A percentile compares a stretch with the other conserved stretches of the same genome.
Conservation (phyloP, 2,888 invertebrate species). For the Cheilosia urbana region DNA sequence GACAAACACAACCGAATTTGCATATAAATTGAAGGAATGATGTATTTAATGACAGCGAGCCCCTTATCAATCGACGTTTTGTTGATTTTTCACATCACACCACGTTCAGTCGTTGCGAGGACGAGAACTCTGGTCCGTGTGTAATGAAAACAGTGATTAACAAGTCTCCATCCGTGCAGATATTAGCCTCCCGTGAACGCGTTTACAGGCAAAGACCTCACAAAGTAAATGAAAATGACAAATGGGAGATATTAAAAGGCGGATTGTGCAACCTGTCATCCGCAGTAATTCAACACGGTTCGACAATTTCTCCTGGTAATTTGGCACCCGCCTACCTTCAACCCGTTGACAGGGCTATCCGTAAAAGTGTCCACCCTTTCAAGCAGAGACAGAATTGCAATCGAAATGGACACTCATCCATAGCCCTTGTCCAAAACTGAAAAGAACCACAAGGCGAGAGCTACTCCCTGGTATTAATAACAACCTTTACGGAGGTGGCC, state of each 20-base stretch:
- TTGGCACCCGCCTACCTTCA: background rate
- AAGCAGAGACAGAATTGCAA: constrained; percentile 1
- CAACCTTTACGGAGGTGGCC: constrained; percentile 29
- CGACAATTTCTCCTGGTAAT: constrained; percentile 39
- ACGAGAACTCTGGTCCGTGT: constrained; percentile 19
- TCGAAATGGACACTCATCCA: constrained; percentile 35
- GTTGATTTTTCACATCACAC: constrained; percentile 13
- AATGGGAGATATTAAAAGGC: constrained; percentile 32
- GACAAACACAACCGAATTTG: constrained; percentile 39
- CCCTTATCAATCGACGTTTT: constrained; percentile 20
- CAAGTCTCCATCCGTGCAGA: constrained; percentile 31
- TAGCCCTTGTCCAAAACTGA: constrained; percentile 29
- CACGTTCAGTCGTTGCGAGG: constrained; percentile 19
- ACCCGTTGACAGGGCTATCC: background rate
- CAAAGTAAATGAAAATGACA: constrained; percentile 27
- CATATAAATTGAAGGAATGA: constrained; percentile 70
- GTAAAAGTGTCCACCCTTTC: background rate
- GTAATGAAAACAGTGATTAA: constrained; percentile 68
- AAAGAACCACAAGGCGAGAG: background rate
- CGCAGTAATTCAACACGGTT: constrained; percentile 47
- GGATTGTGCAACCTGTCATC: constrained; percentile 43
- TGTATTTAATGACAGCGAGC: constrained; percentile 43
- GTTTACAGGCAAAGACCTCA: constrained; percentile 5
- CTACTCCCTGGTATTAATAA: constrained; percentile 10
- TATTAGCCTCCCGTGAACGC: constrained; percentile 9